Evolutionary conservation across 2,113 vertebrate species (phyloP).

Genomic region (Seriola aureovittata): DNA sequence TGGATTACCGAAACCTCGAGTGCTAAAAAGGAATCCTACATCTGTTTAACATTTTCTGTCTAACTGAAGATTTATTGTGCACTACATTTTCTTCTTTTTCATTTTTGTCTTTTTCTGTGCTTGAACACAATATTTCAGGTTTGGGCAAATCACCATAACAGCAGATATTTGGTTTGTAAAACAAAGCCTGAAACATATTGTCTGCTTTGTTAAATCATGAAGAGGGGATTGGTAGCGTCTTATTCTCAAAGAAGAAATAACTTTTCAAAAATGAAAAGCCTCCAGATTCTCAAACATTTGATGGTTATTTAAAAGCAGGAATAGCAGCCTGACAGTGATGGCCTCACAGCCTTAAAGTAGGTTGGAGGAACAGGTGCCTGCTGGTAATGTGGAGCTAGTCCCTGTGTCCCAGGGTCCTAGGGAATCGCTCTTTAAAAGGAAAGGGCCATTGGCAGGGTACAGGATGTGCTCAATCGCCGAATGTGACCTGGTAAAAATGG

Average conservation of each 20-base stretch:
- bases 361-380: slow-evolving; percentile 81
- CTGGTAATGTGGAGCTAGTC: slow-evolving; percentile 81
- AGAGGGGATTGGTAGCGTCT: neutral
- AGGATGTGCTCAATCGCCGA: slow-evolving; percentile 78
- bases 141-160: slow-evolving; percentile 59
- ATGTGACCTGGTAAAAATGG: slow-evolving; percentile 85
- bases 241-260: slow-evolving; percentile 6
- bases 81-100: slow-evolving; percentile 39
- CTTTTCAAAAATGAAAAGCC: neutral
- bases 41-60: slow-evolving; percentile 71
- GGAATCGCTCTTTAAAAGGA: slow-evolving; percentile 83
- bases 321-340: slow-evolving; percentile 21
- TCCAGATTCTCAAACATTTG: slow-evolving; percentile 27
- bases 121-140: slow-evolving; percentile 54
- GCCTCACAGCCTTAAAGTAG: slow-evolving; percentile 73
- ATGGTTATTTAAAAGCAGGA: slow-evolving; percentile 59
- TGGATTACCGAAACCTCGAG: slow-evolving; percentile 61
- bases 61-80: slow-evolving; percentile 61
- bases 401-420: slow-evolving; percentile 78
- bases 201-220: slow-evolving; percentile 35
- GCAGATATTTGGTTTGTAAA: slow-evolving; percentile 67
- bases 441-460: slow-evolving; percentile 79
- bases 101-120: neutral
- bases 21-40: slow-evolving; percentile 65
- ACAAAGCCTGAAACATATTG: slow-evolving; percentile 27